Conservation (phyloP, 1,140 invertebrate species). For the Bathynomus jamesi region DNA sequence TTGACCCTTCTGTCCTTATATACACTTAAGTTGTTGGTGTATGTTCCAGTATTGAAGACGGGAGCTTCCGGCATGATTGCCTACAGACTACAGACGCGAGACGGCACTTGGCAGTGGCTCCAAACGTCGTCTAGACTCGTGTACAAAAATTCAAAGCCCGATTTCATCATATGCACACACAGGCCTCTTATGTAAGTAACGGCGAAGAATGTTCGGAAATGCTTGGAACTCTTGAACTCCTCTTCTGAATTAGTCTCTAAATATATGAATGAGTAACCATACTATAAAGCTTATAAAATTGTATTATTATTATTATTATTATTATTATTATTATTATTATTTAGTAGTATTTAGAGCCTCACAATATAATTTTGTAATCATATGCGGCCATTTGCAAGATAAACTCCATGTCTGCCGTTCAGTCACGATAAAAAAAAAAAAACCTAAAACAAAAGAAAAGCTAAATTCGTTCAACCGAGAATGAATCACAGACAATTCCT, state of each 20-base stretch:
- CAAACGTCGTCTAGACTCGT: slow-evolving; percentile 94
- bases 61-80: slow-evolving; percentile 97
- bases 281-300: too few relatives aligned
- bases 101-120: slow-evolving; percentile 93
- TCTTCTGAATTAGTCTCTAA: too few relatives aligned
- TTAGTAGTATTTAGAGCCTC: background rate
- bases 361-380: too few relatives aligned
- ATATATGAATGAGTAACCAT: too few relatives aligned
- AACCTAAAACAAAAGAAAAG: too few relatives aligned
- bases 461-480: too few relatives aligned
- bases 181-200: slow-evolving; percentile 84
- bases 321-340: slow-evolving; percentile 3
- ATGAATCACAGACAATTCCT: too few relatives aligned
- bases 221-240: background rate
- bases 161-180: slow-evolving; percentile 97
- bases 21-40: too few relatives aligned
- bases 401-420: too few relatives aligned
- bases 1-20: background rate
- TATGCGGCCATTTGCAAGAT: too few relatives aligned
- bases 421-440: too few relatives aligned
- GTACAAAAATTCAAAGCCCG: slow-evolving; percentile 98
- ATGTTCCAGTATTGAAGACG: slow-evolving; percentile 92
- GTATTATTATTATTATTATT: slow-evolving; percentile 1
- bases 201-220: background rate
- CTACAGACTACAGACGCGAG: slow-evolving; percentile 89